Evolutionary conservation across 2,797 vertebrate genomes (phyloP).

Genomic region (Hoplostethus atlanticus): DNA sequence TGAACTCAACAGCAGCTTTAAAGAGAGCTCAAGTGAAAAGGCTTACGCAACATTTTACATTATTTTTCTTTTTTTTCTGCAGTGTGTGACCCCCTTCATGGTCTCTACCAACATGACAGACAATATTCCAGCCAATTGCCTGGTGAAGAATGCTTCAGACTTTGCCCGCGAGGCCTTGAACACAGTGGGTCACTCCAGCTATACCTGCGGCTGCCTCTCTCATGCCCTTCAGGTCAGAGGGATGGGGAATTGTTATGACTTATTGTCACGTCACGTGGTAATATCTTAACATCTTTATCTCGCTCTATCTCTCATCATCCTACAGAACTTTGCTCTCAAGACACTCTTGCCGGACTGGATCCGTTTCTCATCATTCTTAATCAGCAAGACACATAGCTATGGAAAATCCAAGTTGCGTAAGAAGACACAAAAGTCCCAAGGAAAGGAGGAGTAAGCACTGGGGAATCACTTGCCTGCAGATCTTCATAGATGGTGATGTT

Average conservation of each 20-base stretch:
- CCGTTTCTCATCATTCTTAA: constrained; percentile 70
- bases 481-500: background rate
- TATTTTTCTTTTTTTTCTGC: background rate
- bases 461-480: background rate
- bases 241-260: background rate
- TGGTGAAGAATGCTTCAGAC: constrained; percentile 73
- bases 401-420: background rate
- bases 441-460: constrained; percentile 44
- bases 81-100: constrained; percentile 83
- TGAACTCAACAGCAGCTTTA: no score
- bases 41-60: background rate
- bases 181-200: constrained; percentile 84
- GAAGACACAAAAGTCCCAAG: constrained; percentile 1
- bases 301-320: constrained; percentile 12
- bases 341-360: constrained; percentile 79
- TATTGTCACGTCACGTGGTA: no score
- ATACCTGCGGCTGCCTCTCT: constrained; percentile 83
- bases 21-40: background rate
- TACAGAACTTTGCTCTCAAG: constrained; percentile 68
- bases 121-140: constrained; percentile 22
- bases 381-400: constrained; percentile 42
- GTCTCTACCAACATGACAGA: constrained; percentile 85
- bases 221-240: constrained; percentile 85
- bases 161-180: constrained; percentile 84
- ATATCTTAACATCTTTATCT: background rate